Base-by-base conservation (phyloP, 2,797 vertebrate species). In the Poeciliopsis turneri region DNA sequence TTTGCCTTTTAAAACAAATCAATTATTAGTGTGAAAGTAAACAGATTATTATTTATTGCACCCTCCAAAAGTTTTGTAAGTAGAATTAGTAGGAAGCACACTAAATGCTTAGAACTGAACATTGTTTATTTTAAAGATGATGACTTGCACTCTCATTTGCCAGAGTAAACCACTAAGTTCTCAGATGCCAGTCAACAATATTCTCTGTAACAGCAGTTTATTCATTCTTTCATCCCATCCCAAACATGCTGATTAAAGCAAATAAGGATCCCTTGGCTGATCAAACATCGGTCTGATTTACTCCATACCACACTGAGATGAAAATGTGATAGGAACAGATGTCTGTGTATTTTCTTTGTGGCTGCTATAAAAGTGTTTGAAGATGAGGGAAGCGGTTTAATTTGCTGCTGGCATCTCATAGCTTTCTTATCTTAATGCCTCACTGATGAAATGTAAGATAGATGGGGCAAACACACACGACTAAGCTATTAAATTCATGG, bases 231-330 rank as follows among this genome's bases (percentile, higher is more conserved):
- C 76, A 86, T 78, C 49, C 72, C 43, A 72, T 57, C 64, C 36
- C 73, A 77, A 86, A 87, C 75, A 85, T 45, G 43, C 53, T 70
- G 64, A 82, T 89, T 81, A 70, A 72, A 79, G 78, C 78, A 85
- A 85, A 88, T 81, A 85, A 75, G 36, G 68, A 46, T 72, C 53
- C 15, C 76, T 45, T 55, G 43, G 39, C 74, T 82, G 61, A 80
- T 80, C 71, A 84, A 82, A 71, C 77, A 55, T 51, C 20, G 16
- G 3, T 61, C 30, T 71, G 45, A 78, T 81, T 86, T 68, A 57
- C 41, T 78, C 41, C 4, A 45, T n/a, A 51, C 71, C 72, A 76
- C 75, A 59, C 1, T 4, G 53, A 69, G 51, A 79, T 69, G 25
- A 74, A 84, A 72, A 64, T 79, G 59, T 72, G 74, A 81, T 39